phyloP scores from a whole-genome alignment of 2,888 invertebrate genomes.

The Drosophila sordidula region DNA sequence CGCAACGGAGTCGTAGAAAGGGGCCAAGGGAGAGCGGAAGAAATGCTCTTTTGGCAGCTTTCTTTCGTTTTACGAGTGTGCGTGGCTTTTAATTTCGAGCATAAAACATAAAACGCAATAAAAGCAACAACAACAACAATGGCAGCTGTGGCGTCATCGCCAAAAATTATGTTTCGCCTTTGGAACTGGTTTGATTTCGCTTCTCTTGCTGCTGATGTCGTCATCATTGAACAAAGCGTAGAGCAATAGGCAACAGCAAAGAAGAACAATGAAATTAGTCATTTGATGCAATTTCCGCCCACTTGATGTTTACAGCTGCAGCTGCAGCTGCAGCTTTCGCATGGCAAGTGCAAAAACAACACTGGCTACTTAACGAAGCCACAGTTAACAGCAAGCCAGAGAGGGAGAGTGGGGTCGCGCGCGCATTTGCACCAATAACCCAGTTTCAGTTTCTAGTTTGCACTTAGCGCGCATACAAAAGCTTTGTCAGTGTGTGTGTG shows the following conservation, averaged over 20 bases:
- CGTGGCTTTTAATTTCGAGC: constrained; percentile 64
- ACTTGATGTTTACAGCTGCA: constrained; percentile 49
- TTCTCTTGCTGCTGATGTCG: constrained; percentile 63
- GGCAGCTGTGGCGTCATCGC: constrained; percentile 77
- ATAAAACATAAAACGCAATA: constrained; percentile 71
- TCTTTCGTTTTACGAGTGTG: constrained; percentile 56
- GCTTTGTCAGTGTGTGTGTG: constrained; percentile 18
- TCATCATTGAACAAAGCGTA: constrained; percentile 37
- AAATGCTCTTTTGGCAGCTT: constrained; percentile 51
- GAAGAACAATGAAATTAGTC: constrained; percentile 64
- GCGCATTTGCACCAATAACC: constrained; percentile 77
- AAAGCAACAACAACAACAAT: constrained; percentile 27
- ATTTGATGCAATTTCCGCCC: constrained; percentile 75
- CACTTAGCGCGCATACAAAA: constrained; percentile 62
- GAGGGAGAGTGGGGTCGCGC: constrained; percentile 36
- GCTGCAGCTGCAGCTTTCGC: constrained; percentile 55
- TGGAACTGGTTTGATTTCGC: constrained; percentile 66
- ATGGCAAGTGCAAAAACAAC: constrained; percentile 66
- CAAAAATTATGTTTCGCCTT: constrained; percentile 61
- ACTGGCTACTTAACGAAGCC: constrained; percentile 18
- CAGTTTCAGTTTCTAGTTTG: constrained; percentile 80
- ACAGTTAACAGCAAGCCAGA: constrained; percentile 12
- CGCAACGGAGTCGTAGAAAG: neutral
- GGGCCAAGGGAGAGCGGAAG: constrained; percentile 1
- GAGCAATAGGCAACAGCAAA: constrained; percentile 26